Evolutionary conservation across 2,113 vertebrate genomes (phyloP), one percentile per base, ranked within the genome.

Genomic region (Peucedramus taeniatus): DNA sequence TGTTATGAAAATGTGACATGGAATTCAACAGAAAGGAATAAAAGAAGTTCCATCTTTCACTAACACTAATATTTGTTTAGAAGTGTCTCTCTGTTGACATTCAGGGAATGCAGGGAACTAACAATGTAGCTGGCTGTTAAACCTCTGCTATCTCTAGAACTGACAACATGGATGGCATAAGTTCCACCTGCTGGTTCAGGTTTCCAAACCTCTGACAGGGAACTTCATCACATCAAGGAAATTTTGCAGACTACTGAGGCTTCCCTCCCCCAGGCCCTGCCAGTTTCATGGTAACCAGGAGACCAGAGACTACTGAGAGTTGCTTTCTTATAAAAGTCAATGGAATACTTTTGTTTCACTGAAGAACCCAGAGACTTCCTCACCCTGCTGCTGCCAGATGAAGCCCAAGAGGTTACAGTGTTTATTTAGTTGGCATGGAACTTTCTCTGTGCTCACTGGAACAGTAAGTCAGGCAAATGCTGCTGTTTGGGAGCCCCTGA

Each of bases 201-300:
- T 98, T 99, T 99, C 98, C 97, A 97, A 93, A 94, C 78, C 96
- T 96, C 93, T 97, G 98, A 99, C 98, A 99, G 98, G 97, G 97
- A 97, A 95, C 97, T 98, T 99, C 98, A 99, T 97, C 98, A 98
- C 97, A 61, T 96, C 95, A 97, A 98, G 97, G 98, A 98, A 98
- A 97, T 85, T 94, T 78, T 95, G 92, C 95, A 98, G 98, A 98
- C 98, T 92, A 40, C 70, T 57, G 64, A 91, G 96, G 70, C 94
- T 96, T 97, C 96, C 94, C 84, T 97, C 90, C 93, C 94, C 87
- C 83, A 85, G 68, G 74, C 44, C 51, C 95, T 96, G 97, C 90
- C 96, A 95, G 93, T 89, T 79, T 85, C 70, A n/a, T 2, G 45
- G 95, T 92, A 97, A 97, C 92, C 71, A 96, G 94, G 97, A 97